phyloP scores from a whole-genome alignment of 1,140 invertebrate species.

The Neodiprion pinetum region DNA sequence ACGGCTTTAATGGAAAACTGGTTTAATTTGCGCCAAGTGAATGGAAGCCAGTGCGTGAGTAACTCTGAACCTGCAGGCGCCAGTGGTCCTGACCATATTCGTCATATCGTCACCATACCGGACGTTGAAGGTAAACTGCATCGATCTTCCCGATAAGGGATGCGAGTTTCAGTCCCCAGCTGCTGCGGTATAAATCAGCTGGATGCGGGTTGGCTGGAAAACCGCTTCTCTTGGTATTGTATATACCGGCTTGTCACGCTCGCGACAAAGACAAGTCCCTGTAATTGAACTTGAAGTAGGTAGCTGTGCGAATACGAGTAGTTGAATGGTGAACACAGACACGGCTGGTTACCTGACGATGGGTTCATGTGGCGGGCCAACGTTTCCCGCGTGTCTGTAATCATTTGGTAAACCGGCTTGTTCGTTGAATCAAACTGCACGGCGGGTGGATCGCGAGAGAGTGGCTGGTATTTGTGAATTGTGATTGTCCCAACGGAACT shows the following conservation, averaged over 20 bases:
- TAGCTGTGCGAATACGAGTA: background rate
- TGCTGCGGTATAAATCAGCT: background rate
- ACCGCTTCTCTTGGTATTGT: background rate
- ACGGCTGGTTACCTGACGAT: background rate
- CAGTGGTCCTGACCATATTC: conserved; percentile 1
- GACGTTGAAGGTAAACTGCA: background rate
- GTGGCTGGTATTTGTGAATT: conserved; percentile 3
- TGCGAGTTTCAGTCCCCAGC: background rate
- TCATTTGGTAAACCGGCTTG: background rate
- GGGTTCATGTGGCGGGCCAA: background rate
- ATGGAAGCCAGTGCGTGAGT: background rate
- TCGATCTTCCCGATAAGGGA: background rate
- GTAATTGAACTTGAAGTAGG: conserved; percentile 7
- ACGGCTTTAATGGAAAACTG: background rate
- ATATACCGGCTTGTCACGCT: background rate
- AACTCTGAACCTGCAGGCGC: background rate
- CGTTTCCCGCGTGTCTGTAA: background rate
- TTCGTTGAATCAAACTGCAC: background rate
- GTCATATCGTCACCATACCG: background rate
- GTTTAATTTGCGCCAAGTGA: background rate
- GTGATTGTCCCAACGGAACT: background rate
- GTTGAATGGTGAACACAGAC: background rate
- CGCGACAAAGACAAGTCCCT: background rate
- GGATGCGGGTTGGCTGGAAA: background rate
- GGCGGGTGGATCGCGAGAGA: background rate